Conservation (phyloP, 2,888 invertebrate genomes). For the Drosophila dives region DNA sequence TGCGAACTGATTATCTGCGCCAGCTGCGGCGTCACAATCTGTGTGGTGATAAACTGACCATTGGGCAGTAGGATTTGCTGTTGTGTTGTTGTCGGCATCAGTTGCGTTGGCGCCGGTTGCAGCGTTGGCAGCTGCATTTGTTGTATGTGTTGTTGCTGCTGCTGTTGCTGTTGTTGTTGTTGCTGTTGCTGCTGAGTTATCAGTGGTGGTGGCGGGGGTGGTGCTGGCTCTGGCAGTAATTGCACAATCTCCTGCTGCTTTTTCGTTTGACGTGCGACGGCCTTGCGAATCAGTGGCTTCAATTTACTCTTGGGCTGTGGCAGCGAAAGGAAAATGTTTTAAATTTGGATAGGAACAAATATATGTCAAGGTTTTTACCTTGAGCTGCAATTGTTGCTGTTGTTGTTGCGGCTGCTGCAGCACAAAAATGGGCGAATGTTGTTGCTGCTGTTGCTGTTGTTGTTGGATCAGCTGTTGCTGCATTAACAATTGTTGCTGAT, state of each 20-base stretch:
- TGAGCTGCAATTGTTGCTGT: conserved; percentile 15
- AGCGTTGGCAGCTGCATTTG: conserved; percentile 66
- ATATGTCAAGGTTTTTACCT: conserved; percentile 9
- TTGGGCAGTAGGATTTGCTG: conserved; percentile 84
- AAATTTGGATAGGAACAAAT: neutral
- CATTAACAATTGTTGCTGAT: conserved; percentile 60
- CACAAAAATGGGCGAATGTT: conserved; percentile 37
- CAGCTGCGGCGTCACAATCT: conserved; percentile 83
- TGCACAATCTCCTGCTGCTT: conserved; percentile 56
- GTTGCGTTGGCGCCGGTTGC: conserved; percentile 65
- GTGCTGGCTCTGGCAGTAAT: conserved; percentile 53
- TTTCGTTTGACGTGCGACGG: conserved; percentile 54
- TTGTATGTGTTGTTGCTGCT: conserved; percentile 66
- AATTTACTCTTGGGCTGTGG: conserved; percentile 55
- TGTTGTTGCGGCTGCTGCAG: conserved; percentile 52
- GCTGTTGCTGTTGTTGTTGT: conserved; percentile 30
- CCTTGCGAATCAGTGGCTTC: conserved; percentile 66
- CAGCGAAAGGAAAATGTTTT: neutral
- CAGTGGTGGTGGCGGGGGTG: conserved; percentile 50
- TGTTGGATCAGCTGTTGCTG: conserved; percentile 62
- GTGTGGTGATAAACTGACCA: conserved; percentile 84
- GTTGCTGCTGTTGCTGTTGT: conserved; percentile 47
- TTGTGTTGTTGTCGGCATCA: conserved; percentile 67
- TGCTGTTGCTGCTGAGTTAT: conserved; percentile 49
- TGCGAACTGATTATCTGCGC: conserved; percentile 82